Conservation (phyloP, 35 echinoderm and acorn worm species). For the Ophioderma brevispina region DNA sequence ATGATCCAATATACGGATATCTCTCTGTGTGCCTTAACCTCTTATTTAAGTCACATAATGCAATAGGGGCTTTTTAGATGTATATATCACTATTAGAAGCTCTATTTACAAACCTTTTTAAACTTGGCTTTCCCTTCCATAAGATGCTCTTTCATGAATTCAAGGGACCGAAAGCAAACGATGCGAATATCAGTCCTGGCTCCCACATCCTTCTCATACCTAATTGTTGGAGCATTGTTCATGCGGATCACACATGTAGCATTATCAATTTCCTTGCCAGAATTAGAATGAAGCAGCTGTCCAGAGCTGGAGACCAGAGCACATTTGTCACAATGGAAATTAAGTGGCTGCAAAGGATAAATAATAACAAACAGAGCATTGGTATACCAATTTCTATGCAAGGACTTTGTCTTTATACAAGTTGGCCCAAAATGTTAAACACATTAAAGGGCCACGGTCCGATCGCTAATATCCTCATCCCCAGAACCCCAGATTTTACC, state of each 20-base stretch:
- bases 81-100: no score
- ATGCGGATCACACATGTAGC: slow-evolving; percentile 87
- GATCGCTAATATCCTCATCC: no score
- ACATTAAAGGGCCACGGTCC: no score
- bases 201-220: slow-evolving; percentile 87
- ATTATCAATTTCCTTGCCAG: slow-evolving; percentile 86
- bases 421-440: no score
- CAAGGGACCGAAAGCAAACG: slow-evolving; percentile 70
- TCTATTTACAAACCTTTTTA: neutral
- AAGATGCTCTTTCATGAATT: slow-evolving; percentile 26
- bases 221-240: slow-evolving; percentile 77
- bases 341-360: slow-evolving; percentile 26
- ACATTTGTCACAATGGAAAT: slow-evolving; percentile 79
- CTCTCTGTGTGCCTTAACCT: no score
- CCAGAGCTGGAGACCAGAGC: slow-evolving; percentile 88
- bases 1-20: no score
- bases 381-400: no score
- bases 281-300: slow-evolving; percentile 64
- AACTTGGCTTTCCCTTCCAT: slow-evolving; percentile 8
- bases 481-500: no score
- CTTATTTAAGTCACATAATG: no score
- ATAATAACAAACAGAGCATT: no score
- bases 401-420: no score
- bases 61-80: no score
- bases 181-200: slow-evolving; percentile 76